Evolutionary conservation across 2,113 vertebrate genomes (phyloP), one percentile per base, ranked within the genome.

Genomic region (Cathartes aura): DNA sequence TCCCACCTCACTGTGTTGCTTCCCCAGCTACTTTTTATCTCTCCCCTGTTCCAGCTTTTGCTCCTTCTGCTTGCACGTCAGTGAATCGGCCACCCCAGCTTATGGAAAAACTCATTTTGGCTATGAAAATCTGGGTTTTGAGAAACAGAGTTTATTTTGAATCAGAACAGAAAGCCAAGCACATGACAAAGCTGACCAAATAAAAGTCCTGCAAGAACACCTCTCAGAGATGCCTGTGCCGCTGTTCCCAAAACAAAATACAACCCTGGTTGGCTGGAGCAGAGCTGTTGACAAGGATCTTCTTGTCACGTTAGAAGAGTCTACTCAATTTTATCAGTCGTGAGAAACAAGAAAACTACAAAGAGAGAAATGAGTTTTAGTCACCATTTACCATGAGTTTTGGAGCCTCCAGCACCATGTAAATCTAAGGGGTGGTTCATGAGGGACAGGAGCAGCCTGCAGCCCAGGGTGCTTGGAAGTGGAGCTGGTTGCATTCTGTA

Each of bases 171-270:
- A 87, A 81, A 59, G 32, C 29, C 58, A 76, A 84, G 16, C 24
- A 72, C 13, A 10, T 47, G 59, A 45, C 32, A 81, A 45, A 14
- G 9, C 3, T 11, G 43, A 55, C 18, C 14, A 68, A 76, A 63
- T 3, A 27, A 4, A 63, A 55, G n/a, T 42, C 12, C 43, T 43
- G 10, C 32, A 95, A 84, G 32, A 87, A n/a, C 11, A 72, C 2
- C 5, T 64, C 55, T 55, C 26, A 34, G 22, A 58, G 24, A 34
- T 45, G 38, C 12, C 21, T 0, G 0, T 68, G 29, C 8, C 7
- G 1, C 32, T 72, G 24, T 53, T 72, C 42, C 47, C 47, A 58
- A 40, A 87, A 52, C 7, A 88, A 55, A 62, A 53, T 29, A 15
- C 26, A 67, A 6, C 52, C 30, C 27, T 63, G 5, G 4, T 0